Base-by-base conservation (phyloP, 2,888 invertebrate genomes). In the Aphidoletes aphidimyza region DNA sequence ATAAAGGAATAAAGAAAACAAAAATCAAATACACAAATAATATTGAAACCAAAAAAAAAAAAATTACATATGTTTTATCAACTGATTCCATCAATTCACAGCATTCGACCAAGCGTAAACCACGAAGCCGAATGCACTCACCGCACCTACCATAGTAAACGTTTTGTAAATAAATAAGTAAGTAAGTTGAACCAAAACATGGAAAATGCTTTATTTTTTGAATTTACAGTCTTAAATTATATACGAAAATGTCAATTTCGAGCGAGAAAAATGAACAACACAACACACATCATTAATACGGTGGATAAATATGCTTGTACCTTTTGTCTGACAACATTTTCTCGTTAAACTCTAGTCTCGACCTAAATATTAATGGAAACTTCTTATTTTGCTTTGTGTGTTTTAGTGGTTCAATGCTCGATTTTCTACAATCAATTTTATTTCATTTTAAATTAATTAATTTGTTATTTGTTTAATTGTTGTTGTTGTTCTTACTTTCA, bases 201-300 rank as follows among this genome's bases (percentile, higher is more conserved):
- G 69, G 30, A 69, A 69, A 69, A 69, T 30, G 69, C 69, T 69
- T 69, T 69, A 69, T 69, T 69, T 30, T 69, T 69, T 30, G 14
- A 69, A 69, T 69, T 69, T 69, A 69, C 69, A 69, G 69, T 30
- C 69, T 69, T 69, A 69, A 69, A 69, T n/a, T n/a, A n/a, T 30
- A 26, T 69, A 69, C 22, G 22, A 9, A 22, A 14, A 5, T 69
- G 69, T 69, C 30, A 30, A 69, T 69, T 30, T 69, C 69, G 69
- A 69, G 69, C 69, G 0, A 14, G 5, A 69, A 69, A 69, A 3
- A 69, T 14, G 14, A 22, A 22, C 22, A 54, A 47, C 22, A 54
- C 54, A 54, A 54, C 22, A 54, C 22, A 54, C 11, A 8, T 17
- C 22, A 17, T 17, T 2, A 47, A 47, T n/a, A n/a, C n/a, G n/a